These are phyloP conservation scores for Antedon mediterranea DNA, from an alignment of 53 echinoderm and acorn worm genomes.

Conservation along the genomic window DNA sequence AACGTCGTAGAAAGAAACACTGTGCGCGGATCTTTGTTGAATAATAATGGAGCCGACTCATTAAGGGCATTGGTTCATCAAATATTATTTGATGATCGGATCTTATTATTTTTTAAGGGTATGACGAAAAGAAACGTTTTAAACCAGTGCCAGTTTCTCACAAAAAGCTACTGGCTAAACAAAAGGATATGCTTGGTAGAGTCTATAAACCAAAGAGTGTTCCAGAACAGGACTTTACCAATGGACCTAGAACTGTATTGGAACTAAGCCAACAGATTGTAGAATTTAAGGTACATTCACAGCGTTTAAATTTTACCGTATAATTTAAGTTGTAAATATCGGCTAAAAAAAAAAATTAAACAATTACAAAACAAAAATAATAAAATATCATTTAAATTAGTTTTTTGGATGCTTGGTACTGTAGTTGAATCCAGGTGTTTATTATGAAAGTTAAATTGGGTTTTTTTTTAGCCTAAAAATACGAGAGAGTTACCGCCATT, in stretches of 20 bases:
- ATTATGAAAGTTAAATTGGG: neutral
- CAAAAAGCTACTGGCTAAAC: constrained; percentile 30
- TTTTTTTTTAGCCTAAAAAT: neutral
- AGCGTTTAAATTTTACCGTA: too few relatives aligned
- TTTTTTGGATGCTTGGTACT: too few relatives aligned
- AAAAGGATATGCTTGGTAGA: constrained; percentile 9
- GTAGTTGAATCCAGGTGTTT: too few relatives aligned
- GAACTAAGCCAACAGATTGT: neutral
- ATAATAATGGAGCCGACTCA: too few relatives aligned
- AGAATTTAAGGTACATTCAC: neutral
- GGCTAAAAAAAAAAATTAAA: too few relatives aligned
- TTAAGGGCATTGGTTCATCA: too few relatives aligned
- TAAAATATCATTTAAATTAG: too few relatives aligned
- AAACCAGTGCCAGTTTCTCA: constrained; percentile 49
- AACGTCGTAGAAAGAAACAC: too few relatives aligned
- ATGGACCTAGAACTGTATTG: neutral
- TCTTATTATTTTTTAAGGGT: neutral
- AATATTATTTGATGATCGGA: too few relatives aligned
- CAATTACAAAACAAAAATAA: too few relatives aligned
- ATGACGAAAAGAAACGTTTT: constrained; percentile 19
- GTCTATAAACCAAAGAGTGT: neutral
- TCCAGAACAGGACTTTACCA: neutral
- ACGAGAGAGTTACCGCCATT: neutral
- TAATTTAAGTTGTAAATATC: too few relatives aligned
- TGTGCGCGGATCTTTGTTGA: too few relatives aligned